Evolutionary conservation across 2,797 vertebrate genomes (phyloP).

Genomic region (Poeciliopsis paucimaculata): DNA sequence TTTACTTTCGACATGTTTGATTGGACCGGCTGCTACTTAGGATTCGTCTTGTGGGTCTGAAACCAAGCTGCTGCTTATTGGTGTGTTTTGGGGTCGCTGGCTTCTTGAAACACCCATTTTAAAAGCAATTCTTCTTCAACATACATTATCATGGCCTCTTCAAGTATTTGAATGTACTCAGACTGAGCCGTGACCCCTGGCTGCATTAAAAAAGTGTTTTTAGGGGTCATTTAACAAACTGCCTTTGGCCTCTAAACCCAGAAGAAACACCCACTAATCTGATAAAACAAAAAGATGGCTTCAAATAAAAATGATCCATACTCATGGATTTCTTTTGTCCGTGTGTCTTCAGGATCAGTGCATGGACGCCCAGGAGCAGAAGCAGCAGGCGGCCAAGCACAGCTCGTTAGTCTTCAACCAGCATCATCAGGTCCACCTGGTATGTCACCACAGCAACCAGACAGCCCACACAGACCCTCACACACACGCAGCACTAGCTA

Average conservation of each 20-base stretch:
- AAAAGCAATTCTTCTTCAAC: neutral
- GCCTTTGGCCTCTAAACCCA: no score
- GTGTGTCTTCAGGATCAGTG: constrained; percentile 87
- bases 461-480: constrained; percentile 23
- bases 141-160: neutral
- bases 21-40: neutral
- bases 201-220: neutral
- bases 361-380: constrained; percentile 83
- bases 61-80: neutral
- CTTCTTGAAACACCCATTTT: neutral
- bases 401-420: constrained; percentile 77
- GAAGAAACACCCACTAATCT: neutral
- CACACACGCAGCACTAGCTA: neutral
- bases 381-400: constrained; percentile 79
- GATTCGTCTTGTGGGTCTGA: neutral
- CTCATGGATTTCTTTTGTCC: neutral
- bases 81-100: neutral
- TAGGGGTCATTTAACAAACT: no score
- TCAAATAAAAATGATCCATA: neutral
- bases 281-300: neutral
- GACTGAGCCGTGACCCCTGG: neutral
- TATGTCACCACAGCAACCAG: constrained; percentile 75
- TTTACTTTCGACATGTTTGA: neutral
- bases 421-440: constrained; percentile 91
- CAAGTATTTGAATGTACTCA: neutral